Base-by-base conservation (phyloP, 1,140 invertebrate species). In the Trachymyrmex septentrionalis region DNA sequence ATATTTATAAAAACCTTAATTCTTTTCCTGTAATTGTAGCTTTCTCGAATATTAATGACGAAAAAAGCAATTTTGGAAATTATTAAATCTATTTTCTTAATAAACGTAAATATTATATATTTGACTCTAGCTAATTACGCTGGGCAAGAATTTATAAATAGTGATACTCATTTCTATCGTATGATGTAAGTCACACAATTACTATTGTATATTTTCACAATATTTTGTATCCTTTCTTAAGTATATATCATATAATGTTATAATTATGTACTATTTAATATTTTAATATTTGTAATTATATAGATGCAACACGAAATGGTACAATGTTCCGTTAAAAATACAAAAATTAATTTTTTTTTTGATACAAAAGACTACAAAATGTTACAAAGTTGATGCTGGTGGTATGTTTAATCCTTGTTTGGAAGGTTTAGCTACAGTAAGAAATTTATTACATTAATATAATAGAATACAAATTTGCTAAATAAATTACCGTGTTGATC, bases 241-340 rank as follows among this genome's bases (percentile, higher is more conserved):
- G 12, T n/a, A n/a, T n/a, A n/a, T n/a, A n/a, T 69, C 2, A 12
- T 34, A 34, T 34, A 34, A 34, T 34, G 30, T 34, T 34, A 34
- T 10, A 38, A 44, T 61, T 24, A 59, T 59, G 4, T 61, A 16
- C n/a, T 16, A 1, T 53, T 21, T 50, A 61, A 44, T 24, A 14
- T 38, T 34, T 48, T 48, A n/a, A n/a, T n/a, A 1, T 19, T 48
- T 73, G 3, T 14, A 59, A 27, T 44, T 76, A 21, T 61, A 5
- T 50, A 85, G 82, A 64, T 77, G 73, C 7, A 77, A 64, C 34
- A 85, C 27, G 7, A 1, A 21, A 53, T 85, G 82, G 82, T 85
- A 85, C 10, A 64, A 85, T 34, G 21, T 21, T 5, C 44, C 82
- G 1, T 44, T 85, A n/a, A 63, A 75, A 38, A 66, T 44, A 9